These are phyloP conservation scores for Alethe castanea DNA, from an alignment of 2,113 vertebrate genomes.

Conservation along the genomic window DNA sequence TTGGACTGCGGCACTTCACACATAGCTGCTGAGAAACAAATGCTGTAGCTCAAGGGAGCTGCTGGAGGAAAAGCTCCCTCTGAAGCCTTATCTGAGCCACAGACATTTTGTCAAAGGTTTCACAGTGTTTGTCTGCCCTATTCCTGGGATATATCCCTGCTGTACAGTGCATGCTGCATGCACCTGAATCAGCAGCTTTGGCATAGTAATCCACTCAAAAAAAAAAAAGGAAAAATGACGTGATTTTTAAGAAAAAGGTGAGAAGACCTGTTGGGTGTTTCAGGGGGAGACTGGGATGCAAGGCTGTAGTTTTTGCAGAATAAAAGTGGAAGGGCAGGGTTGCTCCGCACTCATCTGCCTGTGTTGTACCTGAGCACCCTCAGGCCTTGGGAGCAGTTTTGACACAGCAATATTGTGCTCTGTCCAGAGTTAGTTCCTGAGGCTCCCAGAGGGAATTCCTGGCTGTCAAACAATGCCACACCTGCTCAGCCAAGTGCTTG, in stretches of 20 bases:
- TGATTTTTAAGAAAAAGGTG: background rate
- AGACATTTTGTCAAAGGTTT: background rate
- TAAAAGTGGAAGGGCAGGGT: background rate
- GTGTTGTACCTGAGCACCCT: background rate
- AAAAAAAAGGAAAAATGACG: background rate
- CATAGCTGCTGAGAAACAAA: background rate
- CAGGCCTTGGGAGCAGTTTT: background rate
- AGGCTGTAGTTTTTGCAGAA: background rate
- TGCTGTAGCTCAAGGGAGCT: background rate
- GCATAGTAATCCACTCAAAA: background rate
- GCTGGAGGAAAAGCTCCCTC: background rate
- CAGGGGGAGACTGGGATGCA: background rate
- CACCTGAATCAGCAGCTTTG: background rate
- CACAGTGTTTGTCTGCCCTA: background rate
- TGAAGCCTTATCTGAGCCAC: background rate
- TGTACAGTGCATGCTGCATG: background rate
- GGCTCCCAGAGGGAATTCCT: background rate
- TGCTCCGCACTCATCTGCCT: background rate
- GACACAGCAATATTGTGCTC: rapidly evolving
- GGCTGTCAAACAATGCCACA: background rate
- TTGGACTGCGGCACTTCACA: background rate
- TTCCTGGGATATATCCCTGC: background rate
- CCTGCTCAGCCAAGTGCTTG: background rate
- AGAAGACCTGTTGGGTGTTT: background rate
- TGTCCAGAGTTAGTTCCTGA: background rate